phyloP scores from a whole-genome alignment of 2,113 vertebrate genomes.

The Marmota monax region DNA sequence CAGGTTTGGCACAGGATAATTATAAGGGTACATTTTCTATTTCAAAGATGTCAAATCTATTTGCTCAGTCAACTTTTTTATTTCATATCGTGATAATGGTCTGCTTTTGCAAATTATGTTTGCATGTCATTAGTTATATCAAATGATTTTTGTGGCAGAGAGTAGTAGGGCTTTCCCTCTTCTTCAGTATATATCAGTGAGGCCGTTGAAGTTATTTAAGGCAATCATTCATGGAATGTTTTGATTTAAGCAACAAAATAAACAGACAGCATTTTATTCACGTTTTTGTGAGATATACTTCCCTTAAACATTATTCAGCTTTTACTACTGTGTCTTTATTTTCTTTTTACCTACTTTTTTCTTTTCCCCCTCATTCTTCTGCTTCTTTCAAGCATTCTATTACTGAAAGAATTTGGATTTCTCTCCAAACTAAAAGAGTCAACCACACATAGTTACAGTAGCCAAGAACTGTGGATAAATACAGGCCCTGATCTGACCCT shows the following conservation, averaged over 20 bases:
- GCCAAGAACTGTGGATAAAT: not conserved
- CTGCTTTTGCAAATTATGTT: slow-evolving; percentile 62
- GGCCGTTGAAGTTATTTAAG: slow-evolving; percentile 72
- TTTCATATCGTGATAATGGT: slow-evolving; percentile 26
- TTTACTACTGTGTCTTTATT: slow-evolving; percentile 9
- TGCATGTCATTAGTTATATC: slow-evolving; percentile 63
- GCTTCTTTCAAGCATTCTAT: slow-evolving; percentile 2
- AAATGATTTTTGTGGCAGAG: slow-evolving; percentile 23
- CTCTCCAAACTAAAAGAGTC: slow-evolving; percentile 12
- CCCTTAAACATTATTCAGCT: not conserved
- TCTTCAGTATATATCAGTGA: not conserved
- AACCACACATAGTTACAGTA: not conserved
- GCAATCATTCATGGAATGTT: slow-evolving; percentile 75
- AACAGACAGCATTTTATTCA: slow-evolving; percentile 66
- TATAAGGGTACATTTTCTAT: not conserved
- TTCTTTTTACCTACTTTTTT: not conserved
- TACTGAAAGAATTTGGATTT: slow-evolving; percentile 47
- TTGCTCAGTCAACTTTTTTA: slow-evolving; percentile 23
- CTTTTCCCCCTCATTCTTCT: not conserved
- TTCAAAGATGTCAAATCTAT: slow-evolving; percentile 61
- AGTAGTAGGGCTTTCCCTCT: not conserved
- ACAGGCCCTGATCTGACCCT: not conserved
- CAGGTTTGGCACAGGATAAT: not conserved
- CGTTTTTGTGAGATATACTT: slow-evolving; percentile 69
- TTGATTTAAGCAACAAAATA: slow-evolving; percentile 75